Evolutionary conservation across 1,140 invertebrate genomes (phyloP).

Genomic region (Leptinotarsa texana): DNA sequence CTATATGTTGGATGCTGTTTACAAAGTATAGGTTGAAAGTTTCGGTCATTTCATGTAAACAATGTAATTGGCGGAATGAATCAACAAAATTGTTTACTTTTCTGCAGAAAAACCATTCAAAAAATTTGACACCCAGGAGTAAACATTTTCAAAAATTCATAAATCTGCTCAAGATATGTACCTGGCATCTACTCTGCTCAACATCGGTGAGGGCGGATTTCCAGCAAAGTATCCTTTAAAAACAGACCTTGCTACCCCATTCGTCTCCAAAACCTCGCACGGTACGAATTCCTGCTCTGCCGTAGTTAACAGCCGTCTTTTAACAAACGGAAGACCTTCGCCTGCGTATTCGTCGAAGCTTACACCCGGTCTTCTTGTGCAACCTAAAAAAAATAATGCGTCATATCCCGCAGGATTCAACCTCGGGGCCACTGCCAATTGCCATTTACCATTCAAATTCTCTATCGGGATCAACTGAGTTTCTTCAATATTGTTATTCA

Average conservation of each 20-base stretch:
- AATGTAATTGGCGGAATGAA: neutral
- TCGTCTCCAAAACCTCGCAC: conserved; percentile 32
- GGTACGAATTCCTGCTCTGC: conserved; percentile 34
- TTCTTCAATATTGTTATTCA: conserved; percentile 40
- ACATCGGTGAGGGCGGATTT: conserved; percentile 50
- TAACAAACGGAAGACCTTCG: conserved; percentile 44
- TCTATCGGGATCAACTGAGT: conserved; percentile 33
- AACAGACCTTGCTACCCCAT: conserved; percentile 30
- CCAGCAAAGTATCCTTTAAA: conserved; percentile 54
- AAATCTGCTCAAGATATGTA: conserved; percentile 19
- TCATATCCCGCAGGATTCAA: neutral
- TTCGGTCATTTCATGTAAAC: too few relatives aligned
- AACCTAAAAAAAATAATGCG: neutral
- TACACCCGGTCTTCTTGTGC: conserved; percentile 35
- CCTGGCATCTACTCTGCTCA: conserved; percentile 48
- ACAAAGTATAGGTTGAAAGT: too few relatives aligned
- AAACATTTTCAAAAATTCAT: too few relatives aligned
- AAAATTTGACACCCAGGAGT: too few relatives aligned
- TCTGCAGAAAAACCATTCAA: too few relatives aligned
- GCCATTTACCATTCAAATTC: conserved; percentile 29
- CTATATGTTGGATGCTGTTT: too few relatives aligned
- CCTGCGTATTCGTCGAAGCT: conserved; percentile 44
- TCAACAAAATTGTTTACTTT: too few relatives aligned
- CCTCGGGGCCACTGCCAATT: neutral
- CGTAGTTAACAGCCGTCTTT: conserved; percentile 41